Percentiles rank a stretch among this genome's conserved stretches.
Conservation (phyloP, 1,140 invertebrate species). For the Drosophila asahinai region DNA sequence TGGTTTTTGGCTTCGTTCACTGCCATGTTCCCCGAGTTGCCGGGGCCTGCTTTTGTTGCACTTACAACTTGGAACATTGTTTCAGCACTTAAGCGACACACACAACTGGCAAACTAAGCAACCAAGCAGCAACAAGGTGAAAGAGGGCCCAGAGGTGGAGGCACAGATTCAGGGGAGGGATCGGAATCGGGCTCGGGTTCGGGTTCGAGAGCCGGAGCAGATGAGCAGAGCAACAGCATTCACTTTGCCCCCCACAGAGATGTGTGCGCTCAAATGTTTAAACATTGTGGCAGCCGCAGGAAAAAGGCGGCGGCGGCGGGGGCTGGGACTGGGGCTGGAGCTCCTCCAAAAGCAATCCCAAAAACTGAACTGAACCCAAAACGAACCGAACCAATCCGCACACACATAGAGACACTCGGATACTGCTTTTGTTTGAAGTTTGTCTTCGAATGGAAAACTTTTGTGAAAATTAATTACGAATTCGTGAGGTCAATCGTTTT, state of each 20-base stretch:
- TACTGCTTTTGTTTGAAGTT: conserved; percentile 77
- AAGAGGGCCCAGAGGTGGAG: conserved; percentile 21
- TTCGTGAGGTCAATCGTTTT: conserved; percentile 84
- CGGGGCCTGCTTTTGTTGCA: conserved; percentile 60
- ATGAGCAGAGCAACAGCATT: conserved; percentile 49
- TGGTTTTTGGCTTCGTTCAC: conserved; percentile 41
- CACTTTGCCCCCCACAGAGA: conserved; percentile 70
- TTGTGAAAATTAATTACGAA: conserved; percentile 84
- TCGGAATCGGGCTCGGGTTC: conserved; percentile 8
- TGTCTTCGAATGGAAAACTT: conserved; percentile 84
- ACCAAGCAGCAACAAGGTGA: conserved; percentile 34
- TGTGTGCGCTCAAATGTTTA: conserved; percentile 73
- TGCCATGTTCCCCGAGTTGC: conserved; percentile 47
- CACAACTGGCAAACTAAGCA: conserved; percentile 56
- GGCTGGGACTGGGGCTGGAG: not conserved
- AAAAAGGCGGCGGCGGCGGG: conserved; percentile 8
- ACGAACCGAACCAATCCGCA: conserved; percentile 50
- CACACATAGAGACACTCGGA: conserved; percentile 18
- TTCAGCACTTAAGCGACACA: conserved; percentile 83
- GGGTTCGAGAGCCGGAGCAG: conserved; percentile 25
- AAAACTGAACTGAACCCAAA: conserved; percentile 48
- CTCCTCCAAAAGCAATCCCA: conserved; percentile 62
- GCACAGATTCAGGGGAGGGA: conserved; percentile 15
- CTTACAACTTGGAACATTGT: conserved; percentile 83
- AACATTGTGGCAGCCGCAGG: conserved; percentile 66